These are phyloP conservation scores for Drosophila borborema DNA, from an alignment of 2,888 invertebrate genomes.

Conservation along the genomic window DNA sequence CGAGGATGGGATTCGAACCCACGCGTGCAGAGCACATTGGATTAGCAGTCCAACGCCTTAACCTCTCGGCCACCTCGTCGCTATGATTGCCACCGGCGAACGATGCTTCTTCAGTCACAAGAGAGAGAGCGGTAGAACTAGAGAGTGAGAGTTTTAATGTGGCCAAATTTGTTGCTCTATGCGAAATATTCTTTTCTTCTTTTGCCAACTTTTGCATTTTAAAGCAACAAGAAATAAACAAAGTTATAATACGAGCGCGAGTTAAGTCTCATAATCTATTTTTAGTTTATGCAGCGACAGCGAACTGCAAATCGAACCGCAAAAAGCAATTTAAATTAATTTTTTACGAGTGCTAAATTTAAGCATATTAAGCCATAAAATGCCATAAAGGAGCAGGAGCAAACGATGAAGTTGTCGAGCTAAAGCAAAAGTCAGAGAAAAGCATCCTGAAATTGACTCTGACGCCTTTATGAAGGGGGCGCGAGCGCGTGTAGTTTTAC, in stretches of 20 bases:
- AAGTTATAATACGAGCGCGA: not conserved
- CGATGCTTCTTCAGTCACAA: conserved; percentile 17
- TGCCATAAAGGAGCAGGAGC: conserved; percentile 9
- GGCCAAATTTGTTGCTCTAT: conserved; percentile 3
- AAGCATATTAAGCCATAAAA: conserved; percentile 60
- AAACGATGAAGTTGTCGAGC: too few species aligned
- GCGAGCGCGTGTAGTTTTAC: conserved; percentile 72
- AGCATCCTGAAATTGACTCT: conserved; percentile 65
- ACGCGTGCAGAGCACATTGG: conserved; percentile 94
- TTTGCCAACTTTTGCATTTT: conserved; percentile 1
- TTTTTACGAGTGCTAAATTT: conserved; percentile 57
- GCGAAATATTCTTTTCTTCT: not conserved
- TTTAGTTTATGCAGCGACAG: conserved; percentile 1
- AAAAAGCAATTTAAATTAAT: conserved; percentile 70
- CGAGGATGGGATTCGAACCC: conserved; percentile 94
- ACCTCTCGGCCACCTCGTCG: conserved; percentile 94
- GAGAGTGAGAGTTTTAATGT: conserved; percentile 1
- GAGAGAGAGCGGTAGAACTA: not conserved
- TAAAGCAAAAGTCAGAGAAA: conserved; percentile 5
- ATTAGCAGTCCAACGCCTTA: conserved; percentile 95
- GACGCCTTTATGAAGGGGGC: conserved; percentile 64
- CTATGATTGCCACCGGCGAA: conserved; percentile 20
- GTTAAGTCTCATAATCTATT: not conserved
- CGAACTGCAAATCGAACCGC: conserved; percentile 22
- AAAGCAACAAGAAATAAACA: not conserved